Conservation (phyloP, 2,113 vertebrate species). For the Cynoglossus semilaevis region DNA sequence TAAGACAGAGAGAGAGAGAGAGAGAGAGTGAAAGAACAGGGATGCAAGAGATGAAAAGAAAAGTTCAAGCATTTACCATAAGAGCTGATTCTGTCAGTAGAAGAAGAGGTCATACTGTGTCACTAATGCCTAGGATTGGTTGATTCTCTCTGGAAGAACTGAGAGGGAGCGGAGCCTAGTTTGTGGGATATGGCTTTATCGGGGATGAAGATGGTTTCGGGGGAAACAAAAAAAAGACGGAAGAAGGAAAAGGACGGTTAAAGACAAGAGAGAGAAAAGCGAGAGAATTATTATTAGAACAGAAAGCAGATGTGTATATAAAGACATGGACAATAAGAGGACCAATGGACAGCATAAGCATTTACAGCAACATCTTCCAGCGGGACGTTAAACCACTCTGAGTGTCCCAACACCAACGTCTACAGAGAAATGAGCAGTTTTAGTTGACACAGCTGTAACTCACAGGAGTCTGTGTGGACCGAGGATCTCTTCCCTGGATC, state of each 20-base stretch:
- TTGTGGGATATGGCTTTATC: constrained; percentile 69
- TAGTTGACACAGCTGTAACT: constrained; percentile 24
- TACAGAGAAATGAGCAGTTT: too few species aligned
- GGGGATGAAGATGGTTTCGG: background rate
- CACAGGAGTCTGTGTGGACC: constrained; percentile 74
- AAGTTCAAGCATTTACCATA: constrained; percentile 75
- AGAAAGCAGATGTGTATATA: too few species aligned
- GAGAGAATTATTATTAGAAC: too few species aligned
- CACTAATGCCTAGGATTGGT: constrained; percentile 72
- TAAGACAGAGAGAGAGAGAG: background rate
- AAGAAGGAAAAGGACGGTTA: constrained; percentile 16
- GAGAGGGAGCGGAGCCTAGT: constrained; percentile 73
- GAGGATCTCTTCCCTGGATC: constrained; percentile 80
- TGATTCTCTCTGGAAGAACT: constrained; percentile 80
- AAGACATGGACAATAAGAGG: too few species aligned
- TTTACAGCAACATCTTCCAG: too few species aligned
- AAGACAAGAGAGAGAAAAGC: too few species aligned
- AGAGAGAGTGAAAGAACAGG: constrained; percentile 13
- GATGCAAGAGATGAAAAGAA: constrained; percentile 37
- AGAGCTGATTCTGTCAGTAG: constrained; percentile 73
- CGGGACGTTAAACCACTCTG: too few species aligned
- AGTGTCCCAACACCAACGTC: too few species aligned
- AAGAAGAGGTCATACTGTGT: constrained; percentile 73
- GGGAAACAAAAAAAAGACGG: constrained; percentile 14
- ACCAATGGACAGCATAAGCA: too few species aligned